A percentile compares a stretch with the other conserved stretches of the same genome.
phyloP scores from a whole-genome alignment of 2,888 invertebrate genomes.

The Parnassius orleans region DNA sequence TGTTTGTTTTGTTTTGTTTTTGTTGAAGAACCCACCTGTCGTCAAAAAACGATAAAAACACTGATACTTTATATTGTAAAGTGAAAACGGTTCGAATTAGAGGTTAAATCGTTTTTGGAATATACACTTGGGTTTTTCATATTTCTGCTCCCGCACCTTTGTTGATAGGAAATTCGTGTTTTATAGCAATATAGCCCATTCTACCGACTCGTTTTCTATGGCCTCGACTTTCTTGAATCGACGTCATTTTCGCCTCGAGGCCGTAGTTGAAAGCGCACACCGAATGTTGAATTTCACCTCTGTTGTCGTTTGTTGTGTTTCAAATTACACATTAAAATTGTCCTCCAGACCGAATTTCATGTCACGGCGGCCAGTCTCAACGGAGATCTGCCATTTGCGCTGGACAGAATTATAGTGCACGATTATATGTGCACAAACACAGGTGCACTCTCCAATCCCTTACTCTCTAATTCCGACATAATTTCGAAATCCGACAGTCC shows the following conservation, averaged over 20 bases:
- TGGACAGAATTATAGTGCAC: no score
- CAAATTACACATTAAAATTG: background rate
- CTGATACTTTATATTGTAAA: slow-evolving; percentile 18
- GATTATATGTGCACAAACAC: no score
- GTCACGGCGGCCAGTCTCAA: no score
- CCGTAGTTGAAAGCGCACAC: slow-evolving; percentile 50
- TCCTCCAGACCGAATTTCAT: no score
- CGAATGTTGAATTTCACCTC: slow-evolving; percentile 46
- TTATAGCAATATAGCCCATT: slow-evolving; percentile 19
- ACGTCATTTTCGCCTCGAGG: slow-evolving; percentile 41
- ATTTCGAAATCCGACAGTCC: no score
- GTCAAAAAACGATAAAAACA: slow-evolving; percentile 7
- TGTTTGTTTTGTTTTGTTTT: slow-evolving; percentile 30
- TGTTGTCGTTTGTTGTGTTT: slow-evolving; percentile 32
- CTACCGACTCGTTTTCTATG: slow-evolving; percentile 35
- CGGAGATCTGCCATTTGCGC: no score
- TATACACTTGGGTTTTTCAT: slow-evolving; percentile 13
- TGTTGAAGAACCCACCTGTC: slow-evolving; percentile 31
- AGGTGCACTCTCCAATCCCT: no score
- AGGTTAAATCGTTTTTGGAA: slow-evolving; percentile 6
- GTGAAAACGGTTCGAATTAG: slow-evolving; percentile 28
- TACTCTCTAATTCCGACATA: no score
- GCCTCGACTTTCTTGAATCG: slow-evolving; percentile 37
- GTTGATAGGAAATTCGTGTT: slow-evolving; percentile 9
- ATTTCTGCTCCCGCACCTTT: slow-evolving; percentile 15